phyloP scores from a whole-genome alignment of 2,888 invertebrate species.

The Mylabris sibirica region DNA sequence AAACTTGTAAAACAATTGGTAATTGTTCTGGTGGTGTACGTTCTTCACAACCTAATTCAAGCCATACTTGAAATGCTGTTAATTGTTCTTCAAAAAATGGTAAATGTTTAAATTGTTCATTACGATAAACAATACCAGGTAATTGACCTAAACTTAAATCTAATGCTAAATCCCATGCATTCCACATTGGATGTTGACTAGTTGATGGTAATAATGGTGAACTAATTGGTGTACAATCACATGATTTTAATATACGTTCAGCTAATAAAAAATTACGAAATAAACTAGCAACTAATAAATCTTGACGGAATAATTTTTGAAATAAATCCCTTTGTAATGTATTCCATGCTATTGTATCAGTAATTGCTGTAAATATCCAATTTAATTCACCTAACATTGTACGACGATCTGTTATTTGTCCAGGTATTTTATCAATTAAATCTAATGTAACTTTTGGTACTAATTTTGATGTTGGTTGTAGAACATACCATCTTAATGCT shows the following conservation, averaged over 20 bases:
- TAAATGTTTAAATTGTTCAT: constrained; percentile 74
- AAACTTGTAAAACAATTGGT: constrained; percentile 93
- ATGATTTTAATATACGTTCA: constrained; percentile 93
- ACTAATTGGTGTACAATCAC: constrained; percentile 97
- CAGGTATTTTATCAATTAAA: constrained; percentile 94
- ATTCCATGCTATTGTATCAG: constrained; percentile 99
- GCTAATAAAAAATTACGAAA: constrained; percentile 97
- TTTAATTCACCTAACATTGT: constrained; percentile 99
- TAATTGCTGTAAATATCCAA: constrained; percentile 99
- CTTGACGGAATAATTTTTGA: constrained; percentile 96
- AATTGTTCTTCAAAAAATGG: constrained; percentile 98
- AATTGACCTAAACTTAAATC: constrained; percentile 93
- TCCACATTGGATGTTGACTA: constrained; percentile 91
- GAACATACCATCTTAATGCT: constrained; percentile 92
- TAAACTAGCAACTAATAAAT: constrained; percentile 95
- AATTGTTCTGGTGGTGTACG: constrained; percentile 94
- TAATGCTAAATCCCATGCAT: constrained; percentile 96
- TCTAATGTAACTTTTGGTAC: constrained; percentile 85
- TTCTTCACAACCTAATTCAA: constrained; percentile 77
- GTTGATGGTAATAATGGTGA: constrained; percentile 91
- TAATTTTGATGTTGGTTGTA: constrained; percentile 82
- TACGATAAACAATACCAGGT: constrained; percentile 74
- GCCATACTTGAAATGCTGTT: constrained; percentile 96
- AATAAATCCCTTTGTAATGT: constrained; percentile 92
- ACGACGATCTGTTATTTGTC: constrained; percentile 90